These are phyloP conservation scores for Melitaea athalia DNA, from an alignment of 2,888 invertebrate genomes.

Conservation along the genomic window DNA sequence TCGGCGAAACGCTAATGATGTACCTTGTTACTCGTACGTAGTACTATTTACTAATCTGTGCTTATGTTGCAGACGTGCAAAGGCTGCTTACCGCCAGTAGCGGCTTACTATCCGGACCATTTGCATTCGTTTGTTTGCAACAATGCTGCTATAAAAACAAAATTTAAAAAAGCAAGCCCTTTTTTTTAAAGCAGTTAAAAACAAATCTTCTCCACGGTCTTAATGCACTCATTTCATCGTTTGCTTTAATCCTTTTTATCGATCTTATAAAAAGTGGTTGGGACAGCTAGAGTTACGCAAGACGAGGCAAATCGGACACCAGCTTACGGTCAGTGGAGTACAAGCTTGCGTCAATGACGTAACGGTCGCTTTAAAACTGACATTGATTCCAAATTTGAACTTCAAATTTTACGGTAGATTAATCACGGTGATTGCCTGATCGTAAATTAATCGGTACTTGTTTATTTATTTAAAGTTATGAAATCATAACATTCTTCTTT, in stretches of 20 bases:
- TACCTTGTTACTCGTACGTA: too few relatives aligned
- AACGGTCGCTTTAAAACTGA: conserved; percentile 56
- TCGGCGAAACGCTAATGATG: too few relatives aligned
- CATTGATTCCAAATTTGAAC: conserved; percentile 59
- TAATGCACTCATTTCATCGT: background rate
- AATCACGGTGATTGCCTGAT: conserved; percentile 23
- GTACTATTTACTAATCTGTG: too few relatives aligned
- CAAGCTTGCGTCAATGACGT: conserved; percentile 60
- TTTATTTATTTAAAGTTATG: background rate
- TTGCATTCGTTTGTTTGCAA: too few relatives aligned
- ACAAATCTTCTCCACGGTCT: background rate
- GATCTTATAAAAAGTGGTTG: conserved; percentile 11
- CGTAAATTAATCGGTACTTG: conserved; percentile 20
- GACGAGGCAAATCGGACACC: conserved; percentile 59
- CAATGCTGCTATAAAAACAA: too few relatives aligned
- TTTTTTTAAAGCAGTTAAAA: background rate
- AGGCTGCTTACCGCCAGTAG: too few relatives aligned
- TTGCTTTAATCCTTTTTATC: background rate
- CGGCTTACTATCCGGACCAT: too few relatives aligned
- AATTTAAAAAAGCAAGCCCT: background rate
- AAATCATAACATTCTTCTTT: background rate
- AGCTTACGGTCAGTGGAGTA: conserved; percentile 48
- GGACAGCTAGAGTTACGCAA: conserved; percentile 57
- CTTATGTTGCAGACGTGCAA: too few relatives aligned
- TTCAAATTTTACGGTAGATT: conserved; percentile 47